Conservation (phyloP, 2,797 vertebrate species). For the Myoxocephalus aenaeus region DNA sequence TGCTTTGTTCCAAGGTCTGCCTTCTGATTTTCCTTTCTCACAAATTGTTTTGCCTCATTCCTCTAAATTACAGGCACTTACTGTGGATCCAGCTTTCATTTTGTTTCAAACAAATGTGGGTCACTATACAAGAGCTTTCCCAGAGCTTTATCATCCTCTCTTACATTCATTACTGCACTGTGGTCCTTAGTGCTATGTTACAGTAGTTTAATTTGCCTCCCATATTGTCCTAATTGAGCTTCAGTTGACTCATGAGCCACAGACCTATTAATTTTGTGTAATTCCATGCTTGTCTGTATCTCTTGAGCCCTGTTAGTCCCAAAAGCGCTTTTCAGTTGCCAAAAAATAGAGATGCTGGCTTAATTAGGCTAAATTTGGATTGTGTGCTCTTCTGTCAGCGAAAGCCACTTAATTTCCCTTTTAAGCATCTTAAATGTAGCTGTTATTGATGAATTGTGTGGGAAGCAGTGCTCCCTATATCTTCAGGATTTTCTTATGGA, state of each 20-base stretch:
- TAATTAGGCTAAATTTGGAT: constrained; percentile 23
- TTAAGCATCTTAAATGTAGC: constrained; percentile 36
- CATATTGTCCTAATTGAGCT: constrained; percentile 21
- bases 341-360: constrained; percentile 39
- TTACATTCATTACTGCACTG: background rate
- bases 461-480: constrained; percentile 30
- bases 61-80: constrained; percentile 24
- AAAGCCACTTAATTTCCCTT: constrained; percentile 45
- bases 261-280: constrained; percentile 24
- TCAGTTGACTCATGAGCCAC: constrained; percentile 20
- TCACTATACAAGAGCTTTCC: constrained; percentile 17
- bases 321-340: constrained; percentile 30
- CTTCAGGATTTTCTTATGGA: constrained; percentile 45
- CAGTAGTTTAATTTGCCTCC: constrained; percentile 16
- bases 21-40: constrained; percentile 35
- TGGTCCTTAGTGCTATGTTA: constrained; percentile 14
- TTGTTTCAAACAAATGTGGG: constrained; percentile 11
- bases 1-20: constrained; percentile 39
- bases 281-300: constrained; percentile 22
- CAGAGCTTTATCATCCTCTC: background rate
- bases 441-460: constrained; percentile 44
- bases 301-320: constrained; percentile 12
- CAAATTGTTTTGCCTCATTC: constrained; percentile 38
- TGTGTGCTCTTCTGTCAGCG: constrained; percentile 26
- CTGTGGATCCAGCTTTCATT: constrained; percentile 11